Evolutionary conservation across 2,113 vertebrate species (phyloP), one percentile per base, ranked within the genome.

Genomic region (Ageneiosus marmoratus): DNA sequence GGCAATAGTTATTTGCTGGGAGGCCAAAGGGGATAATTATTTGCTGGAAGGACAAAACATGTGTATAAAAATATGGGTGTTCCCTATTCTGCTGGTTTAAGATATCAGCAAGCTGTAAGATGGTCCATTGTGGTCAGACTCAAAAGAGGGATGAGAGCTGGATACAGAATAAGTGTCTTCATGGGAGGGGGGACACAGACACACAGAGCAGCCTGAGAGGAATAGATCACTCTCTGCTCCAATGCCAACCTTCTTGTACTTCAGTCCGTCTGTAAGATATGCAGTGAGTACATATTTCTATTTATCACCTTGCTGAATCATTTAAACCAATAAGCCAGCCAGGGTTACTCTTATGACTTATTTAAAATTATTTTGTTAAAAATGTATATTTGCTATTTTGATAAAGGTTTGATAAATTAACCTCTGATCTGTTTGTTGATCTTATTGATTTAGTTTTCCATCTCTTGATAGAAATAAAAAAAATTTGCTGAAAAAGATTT

Each of bases 281-380:
- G 93, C 34, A 83, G 94, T 94, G 79, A 92, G 93, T 89, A 32
- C 48, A 48, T 69, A 62, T 75, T 51, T 83, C 10, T 62, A 51
- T 83, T 12, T 12, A 44, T 53, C 0, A 9, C 20, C 41, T 77
- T 63, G 11, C 16, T n/a, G 20, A 65, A n/a, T 27, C 2, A 29
- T 78, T 46, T 78, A 44, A 27, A 18, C 60, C 5, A 5, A 56
- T 77, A 13, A 12, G 12, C n/a, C 22, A 77, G 9, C 11, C 74
- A 50, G 12, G 44, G 44, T 29, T 53, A 75, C 24, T 50, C 24
- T 34, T 73, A 18, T 27, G 32, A 22, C 34, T 67, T 46, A 46
- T 46, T 70, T 53, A 32, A 75, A 34, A 51, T 29, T 29, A 29
- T 74, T 74, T 72, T n/a, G 37, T 22, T 41, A 0, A 41, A 69